Evolutionary conservation across 2,797 vertebrate genomes (phyloP), one percentile per base, ranked within the genome.

Genomic region (Threskiornis aethiopicus): DNA sequence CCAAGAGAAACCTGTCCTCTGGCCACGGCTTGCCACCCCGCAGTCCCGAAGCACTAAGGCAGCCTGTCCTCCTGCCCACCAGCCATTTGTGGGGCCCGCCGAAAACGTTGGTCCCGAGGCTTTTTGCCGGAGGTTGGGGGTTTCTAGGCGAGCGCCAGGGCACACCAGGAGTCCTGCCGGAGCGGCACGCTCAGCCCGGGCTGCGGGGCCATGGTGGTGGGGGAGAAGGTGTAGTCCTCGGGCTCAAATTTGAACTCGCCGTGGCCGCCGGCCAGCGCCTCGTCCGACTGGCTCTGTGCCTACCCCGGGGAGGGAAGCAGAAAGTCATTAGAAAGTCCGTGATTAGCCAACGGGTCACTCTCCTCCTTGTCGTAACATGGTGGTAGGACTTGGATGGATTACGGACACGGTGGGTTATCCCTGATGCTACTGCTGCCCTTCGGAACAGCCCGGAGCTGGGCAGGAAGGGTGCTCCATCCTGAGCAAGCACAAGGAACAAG

Each of bases 181-280:
- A 98, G 97, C 3, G 98, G 94, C 71, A 98, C 87, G 0, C 96
- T 93, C 20, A 98, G 97, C 96, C 98, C 97, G 0, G 99, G 98
- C 88, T 99, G 99, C 1, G 98, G 96, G 52, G 98, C 96, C 96
- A 99, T 98, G 91, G 98, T 96, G 12, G 97, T 73, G 0, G 99
- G 94, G 4, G 98, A 98, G 95, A 99, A 99, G 54, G 97, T 93
- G 89, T 99, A 99, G 84, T 99, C 99, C 98, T 99, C 99, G 0
- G 98, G 97, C 15, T 98, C 98, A 0, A 99, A 99, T 96, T 99
- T 99, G 97, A 99, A 99, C 93, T 99, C 99, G 91, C 99, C 41
- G 9, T 99, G 99, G 94, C 97, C 75, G 9, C 98, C 46, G 10
- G 94, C 97, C 77, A 98, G 91, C 2, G 87, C 42, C 44, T 98